A percentile compares a stretch with the other conserved stretches of the same genome.
These are phyloP conservation scores for Drosophila prosaltans DNA, from an alignment of 1,140 invertebrate genomes.

Conservation along the genomic window DNA sequence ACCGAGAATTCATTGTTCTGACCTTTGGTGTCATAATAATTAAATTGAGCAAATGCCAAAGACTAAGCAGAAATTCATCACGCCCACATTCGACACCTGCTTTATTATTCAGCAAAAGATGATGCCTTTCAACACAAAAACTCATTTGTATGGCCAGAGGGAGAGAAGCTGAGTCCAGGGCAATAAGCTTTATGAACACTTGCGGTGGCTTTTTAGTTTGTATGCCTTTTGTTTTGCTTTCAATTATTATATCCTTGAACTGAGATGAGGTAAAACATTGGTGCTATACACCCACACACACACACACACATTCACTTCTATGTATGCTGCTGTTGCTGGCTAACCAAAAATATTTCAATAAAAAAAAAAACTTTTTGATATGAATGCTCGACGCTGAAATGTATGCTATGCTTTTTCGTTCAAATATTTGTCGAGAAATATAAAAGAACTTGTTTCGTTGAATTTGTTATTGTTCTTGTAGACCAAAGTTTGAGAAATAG, in stretches of 20 bases:
- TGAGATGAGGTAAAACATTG: conserved; percentile 17
- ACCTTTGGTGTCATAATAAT: conserved; percentile 53
- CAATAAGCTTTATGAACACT: conserved; percentile 1
- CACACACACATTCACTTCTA: not conserved
- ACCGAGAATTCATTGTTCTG: conserved; percentile 16
- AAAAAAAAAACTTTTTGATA: conserved; percentile 9
- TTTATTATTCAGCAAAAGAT: not conserved
- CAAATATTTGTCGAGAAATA: conserved; percentile 11
- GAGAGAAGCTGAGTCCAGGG: conserved; percentile 17
- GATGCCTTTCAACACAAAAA: conserved; percentile 8
- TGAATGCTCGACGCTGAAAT: conserved; percentile 23
- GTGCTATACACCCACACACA: not conserved
- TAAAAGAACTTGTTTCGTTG: not conserved
- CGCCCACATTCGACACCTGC: conserved; percentile 11
- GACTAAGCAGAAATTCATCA: conserved; percentile 45
- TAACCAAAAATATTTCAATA: conserved; percentile 17
- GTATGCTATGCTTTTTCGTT: conserved; percentile 6
- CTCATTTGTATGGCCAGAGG: conserved; percentile 40
- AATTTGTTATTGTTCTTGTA: not conserved
- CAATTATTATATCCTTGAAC: conserved; percentile 39
- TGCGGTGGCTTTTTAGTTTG: conserved; percentile 22
- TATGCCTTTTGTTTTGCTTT: conserved; percentile 47
- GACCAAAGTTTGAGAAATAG: not conserved
- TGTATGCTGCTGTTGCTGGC: too few relatives aligned
- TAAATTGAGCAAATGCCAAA: conserved; percentile 49